A percentile compares a stretch with the other conserved stretches of the same genome.
Evolutionary conservation across 2,113 vertebrate genomes (phyloP).

Genomic region (Pygathrix nemaeus): DNA sequence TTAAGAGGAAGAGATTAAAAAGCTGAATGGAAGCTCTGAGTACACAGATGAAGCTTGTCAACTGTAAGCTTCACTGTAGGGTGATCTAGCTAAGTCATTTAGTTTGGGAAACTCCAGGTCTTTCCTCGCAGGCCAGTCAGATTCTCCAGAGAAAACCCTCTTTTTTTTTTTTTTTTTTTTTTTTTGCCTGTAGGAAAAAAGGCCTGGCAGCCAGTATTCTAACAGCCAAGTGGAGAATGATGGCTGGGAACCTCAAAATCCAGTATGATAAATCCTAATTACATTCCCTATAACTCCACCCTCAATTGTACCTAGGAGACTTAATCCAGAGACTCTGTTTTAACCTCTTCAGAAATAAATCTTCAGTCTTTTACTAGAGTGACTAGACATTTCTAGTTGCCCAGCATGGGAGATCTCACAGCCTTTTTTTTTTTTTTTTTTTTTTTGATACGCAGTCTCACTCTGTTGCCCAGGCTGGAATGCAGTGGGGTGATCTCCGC

Average conservation of each 20-base stretch:
- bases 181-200: not conserved
- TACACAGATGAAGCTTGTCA: constrained; percentile 4
- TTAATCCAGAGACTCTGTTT: constrained; percentile 7
- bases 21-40: constrained; percentile 44
- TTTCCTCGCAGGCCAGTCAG: not conserved
- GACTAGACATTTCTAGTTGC: not conserved
- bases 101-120: constrained; percentile 17
- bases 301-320: constrained; percentile 14
- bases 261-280: not conserved
- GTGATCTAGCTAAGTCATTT: not conserved
- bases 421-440: not conserved
- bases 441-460: no score
- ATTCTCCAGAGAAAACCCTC: not conserved
- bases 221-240: not conserved
- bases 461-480: no score
- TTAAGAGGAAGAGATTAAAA: constrained; percentile 24
- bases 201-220: not conserved
- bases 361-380: not conserved
- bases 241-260: not conserved
- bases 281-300: not conserved
- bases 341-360: constrained; percentile 40
- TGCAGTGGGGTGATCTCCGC: no score
- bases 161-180: not conserved
- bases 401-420: not conserved
- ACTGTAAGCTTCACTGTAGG: not conserved